Evolutionary conservation across 1,140 invertebrate genomes (phyloP).

Genomic region (Drosophila neocordata): DNA sequence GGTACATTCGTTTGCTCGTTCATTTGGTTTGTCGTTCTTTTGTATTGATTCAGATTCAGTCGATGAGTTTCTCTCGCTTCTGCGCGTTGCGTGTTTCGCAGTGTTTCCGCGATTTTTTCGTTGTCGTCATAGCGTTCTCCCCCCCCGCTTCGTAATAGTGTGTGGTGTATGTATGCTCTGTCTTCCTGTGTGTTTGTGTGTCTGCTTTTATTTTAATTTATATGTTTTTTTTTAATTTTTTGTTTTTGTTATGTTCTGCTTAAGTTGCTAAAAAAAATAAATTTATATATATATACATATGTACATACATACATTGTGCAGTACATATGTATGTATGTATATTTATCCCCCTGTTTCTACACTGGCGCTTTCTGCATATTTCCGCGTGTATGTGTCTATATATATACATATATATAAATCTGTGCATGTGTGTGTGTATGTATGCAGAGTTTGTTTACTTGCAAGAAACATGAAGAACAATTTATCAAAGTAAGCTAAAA

Average conservation of each 20-base stretch:
- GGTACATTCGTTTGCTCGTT: slow-evolving; percentile 31
- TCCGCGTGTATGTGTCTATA: neutral
- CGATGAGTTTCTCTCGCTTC: slow-evolving; percentile 82
- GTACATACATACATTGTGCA: slow-evolving; percentile 11
- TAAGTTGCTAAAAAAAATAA: slow-evolving; percentile 16
- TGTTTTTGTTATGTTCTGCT: slow-evolving; percentile 29
- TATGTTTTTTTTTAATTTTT: slow-evolving; percentile 31
- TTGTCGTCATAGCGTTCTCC: slow-evolving; percentile 64
- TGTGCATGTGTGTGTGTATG: slow-evolving; percentile 1
- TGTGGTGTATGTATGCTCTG: slow-evolving; percentile 21
- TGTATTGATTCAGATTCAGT: slow-evolving; percentile 78
- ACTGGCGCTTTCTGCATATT: slow-evolving; percentile 6
- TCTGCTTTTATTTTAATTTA: slow-evolving; percentile 40
- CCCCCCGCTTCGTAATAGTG: slow-evolving; percentile 25
- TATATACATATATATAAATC: neutral
- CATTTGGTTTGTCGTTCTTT: slow-evolving; percentile 53
- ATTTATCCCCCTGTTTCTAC: slow-evolving; percentile 20
- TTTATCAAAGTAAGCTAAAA: slow-evolving; percentile 11
- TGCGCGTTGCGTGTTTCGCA: slow-evolving; percentile 81
- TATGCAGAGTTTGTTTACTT: slow-evolving; percentile 17
- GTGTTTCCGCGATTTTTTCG: slow-evolving; percentile 77
- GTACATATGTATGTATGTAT: slow-evolving; percentile 21
- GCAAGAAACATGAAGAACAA: slow-evolving; percentile 9
- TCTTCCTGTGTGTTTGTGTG: slow-evolving; percentile 18
- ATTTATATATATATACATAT: slow-evolving; percentile 29